These are phyloP conservation scores for Umimayanthus chanpuru DNA, from an alignment of 92 coral and sea anemone genomes.

Conservation along the genomic window DNA sequence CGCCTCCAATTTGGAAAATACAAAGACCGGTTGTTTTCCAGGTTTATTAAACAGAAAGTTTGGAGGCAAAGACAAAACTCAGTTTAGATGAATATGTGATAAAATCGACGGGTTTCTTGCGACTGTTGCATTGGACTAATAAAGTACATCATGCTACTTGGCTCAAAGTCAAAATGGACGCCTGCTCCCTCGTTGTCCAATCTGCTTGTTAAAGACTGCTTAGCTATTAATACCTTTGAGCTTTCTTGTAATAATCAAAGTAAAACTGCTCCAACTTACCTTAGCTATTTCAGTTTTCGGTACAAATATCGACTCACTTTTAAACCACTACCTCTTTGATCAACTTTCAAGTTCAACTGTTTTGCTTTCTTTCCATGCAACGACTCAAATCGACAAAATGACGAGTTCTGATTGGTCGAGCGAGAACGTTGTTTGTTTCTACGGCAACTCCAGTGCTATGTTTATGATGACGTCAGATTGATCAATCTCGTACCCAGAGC, in stretches of 20 bases:
- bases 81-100: background rate
- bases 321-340: background rate
- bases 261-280: constrained; percentile 26
- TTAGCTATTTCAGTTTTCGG: background rate
- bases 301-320: background rate
- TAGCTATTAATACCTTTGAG: too few species aligned
- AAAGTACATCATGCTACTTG: background rate
- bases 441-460: constrained; percentile 43
- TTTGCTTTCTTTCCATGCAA: constrained; percentile 56
- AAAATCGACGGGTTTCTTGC: background rate
- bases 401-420: constrained; percentile 56
- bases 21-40: too few species aligned
- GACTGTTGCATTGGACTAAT: background rate
- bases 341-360: constrained; percentile 44
- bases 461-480: constrained; percentile 23
- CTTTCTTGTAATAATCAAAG: background rate
- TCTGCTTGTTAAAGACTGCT: background rate
- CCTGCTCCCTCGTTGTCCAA: background rate
- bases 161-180: background rate
- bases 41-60: too few species aligned
- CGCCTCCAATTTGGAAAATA: background rate
- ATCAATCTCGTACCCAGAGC: too few species aligned
- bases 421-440: constrained; percentile 36
- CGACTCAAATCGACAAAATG: constrained; percentile 43
- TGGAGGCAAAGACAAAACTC: background rate